phyloP scores from a whole-genome alignment of 1,140 invertebrate species.

The Drosophila lacteicornis region DNA sequence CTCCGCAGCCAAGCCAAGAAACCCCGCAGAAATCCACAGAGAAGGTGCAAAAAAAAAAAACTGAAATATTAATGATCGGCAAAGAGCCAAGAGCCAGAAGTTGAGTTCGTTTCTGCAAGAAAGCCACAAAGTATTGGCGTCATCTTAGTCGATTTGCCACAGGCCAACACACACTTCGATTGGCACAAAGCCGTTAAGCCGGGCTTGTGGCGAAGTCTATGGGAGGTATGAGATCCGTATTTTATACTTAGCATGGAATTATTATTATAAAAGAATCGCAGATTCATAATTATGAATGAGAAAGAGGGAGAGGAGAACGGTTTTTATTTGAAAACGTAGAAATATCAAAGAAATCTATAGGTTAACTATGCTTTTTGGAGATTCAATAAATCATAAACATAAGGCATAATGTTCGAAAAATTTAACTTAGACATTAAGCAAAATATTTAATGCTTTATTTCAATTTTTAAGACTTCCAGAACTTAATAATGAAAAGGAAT shows the following conservation, averaged over 20 bases:
- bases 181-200: conserved; percentile 26
- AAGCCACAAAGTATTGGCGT: conserved; percentile 32
- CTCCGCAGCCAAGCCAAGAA: conserved; percentile 18
- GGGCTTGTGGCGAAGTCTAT: background rate
- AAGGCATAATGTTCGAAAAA: too few relatives aligned
- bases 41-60: conserved; percentile 24
- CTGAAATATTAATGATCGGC: conserved; percentile 32
- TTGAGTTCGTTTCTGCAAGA: conserved; percentile 36
- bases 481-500: too few relatives aligned
- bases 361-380: too few relatives aligned
- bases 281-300: background rate
- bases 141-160: conserved; percentile 23
- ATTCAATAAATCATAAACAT: too few relatives aligned
- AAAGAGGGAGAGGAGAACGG: too few relatives aligned
- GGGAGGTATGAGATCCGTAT: background rate
- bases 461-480: too few relatives aligned
- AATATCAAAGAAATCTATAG: too few relatives aligned
- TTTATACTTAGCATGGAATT: background rate
- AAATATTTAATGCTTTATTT: too few relatives aligned
- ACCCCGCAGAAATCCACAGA: conserved; percentile 18
- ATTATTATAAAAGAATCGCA: background rate
- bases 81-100: conserved; percentile 31
- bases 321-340: too few relatives aligned
- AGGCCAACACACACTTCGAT: conserved; percentile 13
- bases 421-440: too few relatives aligned